Conservation (phyloP, 2,797 vertebrate species). For the Crocodylus rhombifer region DNA sequence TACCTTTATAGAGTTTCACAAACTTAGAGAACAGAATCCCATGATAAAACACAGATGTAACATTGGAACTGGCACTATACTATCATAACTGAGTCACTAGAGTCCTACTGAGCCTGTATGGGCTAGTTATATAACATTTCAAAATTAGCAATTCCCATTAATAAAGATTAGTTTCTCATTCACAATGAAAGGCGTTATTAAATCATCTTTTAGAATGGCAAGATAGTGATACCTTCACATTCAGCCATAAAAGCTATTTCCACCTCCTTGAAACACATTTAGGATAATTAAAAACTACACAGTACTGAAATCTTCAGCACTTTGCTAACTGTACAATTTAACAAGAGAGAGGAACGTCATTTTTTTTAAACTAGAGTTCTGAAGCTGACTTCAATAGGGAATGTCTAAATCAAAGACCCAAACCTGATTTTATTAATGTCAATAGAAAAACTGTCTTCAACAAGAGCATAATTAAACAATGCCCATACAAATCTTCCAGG, state of each 20-base stretch:
- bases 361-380: conserved; percentile 22
- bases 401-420: neutral
- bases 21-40: rapidly evolving
- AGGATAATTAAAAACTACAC: conserved; percentile 46
- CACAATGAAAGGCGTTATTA: conserved; percentile 37
- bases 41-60: neutral
- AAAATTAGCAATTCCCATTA: neutral
- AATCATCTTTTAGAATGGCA: conserved; percentile 9
- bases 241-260: conserved; percentile 40
- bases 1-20: neutral
- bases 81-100: neutral
- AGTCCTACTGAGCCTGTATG: neutral
- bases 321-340: conserved; percentile 34
- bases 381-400: conserved; percentile 3
- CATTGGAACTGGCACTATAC: neutral
- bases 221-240: conserved; percentile 13
- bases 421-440: neutral
- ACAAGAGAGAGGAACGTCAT: conserved; percentile 37
- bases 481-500: neutral
- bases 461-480: neutral
- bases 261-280: conserved; percentile 16
- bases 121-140: neutral
- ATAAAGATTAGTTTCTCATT: conserved; percentile 23
- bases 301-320: conserved; percentile 32
- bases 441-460: neutral